phyloP scores from a whole-genome alignment of 2,113 vertebrate genomes.

The Catharus fuscescens region DNA sequence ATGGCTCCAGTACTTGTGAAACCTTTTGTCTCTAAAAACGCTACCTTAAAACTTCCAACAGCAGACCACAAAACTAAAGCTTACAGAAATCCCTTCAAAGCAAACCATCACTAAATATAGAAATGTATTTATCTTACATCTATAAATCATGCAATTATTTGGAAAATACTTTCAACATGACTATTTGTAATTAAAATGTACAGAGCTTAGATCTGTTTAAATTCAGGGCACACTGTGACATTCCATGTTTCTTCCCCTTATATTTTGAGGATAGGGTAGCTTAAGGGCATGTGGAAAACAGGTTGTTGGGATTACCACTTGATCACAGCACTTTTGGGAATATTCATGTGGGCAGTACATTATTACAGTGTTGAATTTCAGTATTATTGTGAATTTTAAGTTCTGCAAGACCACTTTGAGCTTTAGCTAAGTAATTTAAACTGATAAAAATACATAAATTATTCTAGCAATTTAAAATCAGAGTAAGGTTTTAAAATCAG shows the following conservation, averaged over 20 bases:
- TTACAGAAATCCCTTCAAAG: not conserved
- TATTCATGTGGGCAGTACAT: not conserved
- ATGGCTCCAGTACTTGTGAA: not conserved
- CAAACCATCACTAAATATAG: constrained; percentile 34
- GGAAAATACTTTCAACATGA: constrained; percentile 46
- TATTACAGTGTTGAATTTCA: not conserved
- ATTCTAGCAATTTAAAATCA: not conserved
- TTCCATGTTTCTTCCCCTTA: not conserved
- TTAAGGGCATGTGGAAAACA: not conserved
- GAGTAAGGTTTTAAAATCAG: not conserved
- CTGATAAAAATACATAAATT: not conserved
- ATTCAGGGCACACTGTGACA: not conserved
- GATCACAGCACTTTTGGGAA: not conserved
- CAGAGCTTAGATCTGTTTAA: constrained; percentile 35
- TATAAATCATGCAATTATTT: constrained; percentile 54
- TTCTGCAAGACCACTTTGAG: not conserved
- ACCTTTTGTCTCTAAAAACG: not conserved
- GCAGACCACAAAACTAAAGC: not conserved
- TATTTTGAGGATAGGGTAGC: not conserved
- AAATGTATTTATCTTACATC: constrained; percentile 4
- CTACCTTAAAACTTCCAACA: not conserved
- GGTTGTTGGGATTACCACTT: not conserved
- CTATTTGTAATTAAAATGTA: constrained; percentile 41
- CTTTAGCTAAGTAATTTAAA: not conserved
- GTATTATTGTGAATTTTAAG: not conserved